phyloP scores from a whole-genome alignment of 2,888 invertebrate genomes.

The Cotesia congregata region DNA sequence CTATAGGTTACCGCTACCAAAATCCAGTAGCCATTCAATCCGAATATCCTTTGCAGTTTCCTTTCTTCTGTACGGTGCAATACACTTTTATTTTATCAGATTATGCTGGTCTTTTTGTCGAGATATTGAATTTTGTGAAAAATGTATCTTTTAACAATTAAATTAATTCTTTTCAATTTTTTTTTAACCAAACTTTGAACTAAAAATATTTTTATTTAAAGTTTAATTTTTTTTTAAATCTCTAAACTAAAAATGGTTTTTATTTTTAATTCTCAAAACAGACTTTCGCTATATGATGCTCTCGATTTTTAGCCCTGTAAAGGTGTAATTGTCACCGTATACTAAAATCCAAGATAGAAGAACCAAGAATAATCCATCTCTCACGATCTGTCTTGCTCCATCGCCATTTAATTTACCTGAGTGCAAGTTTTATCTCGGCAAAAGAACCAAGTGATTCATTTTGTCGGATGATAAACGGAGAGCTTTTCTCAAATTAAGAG shows the following conservation, averaged over 20 bases:
- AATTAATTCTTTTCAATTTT: no score
- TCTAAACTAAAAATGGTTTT: no score
- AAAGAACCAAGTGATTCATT: neutral
- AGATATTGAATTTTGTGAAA: conserved; percentile 4
- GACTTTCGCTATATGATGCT: no score
- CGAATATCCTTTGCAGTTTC: neutral
- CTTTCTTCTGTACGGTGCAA: neutral
- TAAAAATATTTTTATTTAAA: no score
- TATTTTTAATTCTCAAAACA: no score
- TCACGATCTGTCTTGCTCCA: conserved; percentile 25
- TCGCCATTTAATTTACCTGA: conserved; percentile 38
- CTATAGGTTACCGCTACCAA: neutral
- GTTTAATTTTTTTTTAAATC: no score
- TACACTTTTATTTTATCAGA: conserved; percentile 6
- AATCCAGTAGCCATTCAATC: neutral
- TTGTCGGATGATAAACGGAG: conserved; percentile 16
- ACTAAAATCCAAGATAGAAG: no score
- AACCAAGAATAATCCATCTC: conserved; percentile 22
- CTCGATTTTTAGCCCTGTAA: no score
- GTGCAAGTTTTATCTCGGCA: conserved; percentile 24
- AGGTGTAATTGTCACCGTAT: no score
- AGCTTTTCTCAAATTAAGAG: conserved; percentile 22
- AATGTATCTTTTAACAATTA: neutral
- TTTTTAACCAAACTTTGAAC: no score
- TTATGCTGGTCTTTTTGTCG: conserved; percentile 19